These are phyloP conservation scores for Pelosia muscerda DNA, from an alignment of 2,888 invertebrate species.

Conservation along the genomic window DNA sequence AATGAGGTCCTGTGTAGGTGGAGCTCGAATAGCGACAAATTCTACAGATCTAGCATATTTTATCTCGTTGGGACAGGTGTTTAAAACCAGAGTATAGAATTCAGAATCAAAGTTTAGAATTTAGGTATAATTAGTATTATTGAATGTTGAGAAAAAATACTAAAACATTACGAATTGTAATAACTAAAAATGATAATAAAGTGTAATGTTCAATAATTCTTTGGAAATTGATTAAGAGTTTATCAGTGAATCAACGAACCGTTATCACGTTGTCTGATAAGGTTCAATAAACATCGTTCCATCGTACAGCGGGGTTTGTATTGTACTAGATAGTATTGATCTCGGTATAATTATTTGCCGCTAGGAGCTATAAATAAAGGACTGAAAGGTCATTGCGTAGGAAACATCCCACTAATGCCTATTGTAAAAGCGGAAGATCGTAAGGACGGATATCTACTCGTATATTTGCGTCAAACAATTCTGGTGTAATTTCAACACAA, in stretches of 20 bases:
- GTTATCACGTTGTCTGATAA: slow-evolving; percentile 42
- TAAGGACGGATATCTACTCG: too few species aligned
- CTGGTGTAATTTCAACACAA: too few species aligned
- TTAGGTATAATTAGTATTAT: background rate
- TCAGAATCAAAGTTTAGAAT: background rate
- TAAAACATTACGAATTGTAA: too few species aligned
- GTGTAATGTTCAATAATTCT: slow-evolving; percentile 28
- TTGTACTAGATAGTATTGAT: slow-evolving; percentile 6
- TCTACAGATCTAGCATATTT: too few species aligned
- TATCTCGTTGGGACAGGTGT: too few species aligned
- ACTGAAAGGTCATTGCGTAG: background rate
- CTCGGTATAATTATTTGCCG: background rate
- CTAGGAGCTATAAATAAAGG: background rate
- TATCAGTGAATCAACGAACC: slow-evolving; percentile 36
- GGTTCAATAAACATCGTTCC: slow-evolving; percentile 37
- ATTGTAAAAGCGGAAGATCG: background rate
- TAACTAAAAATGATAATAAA: background rate
- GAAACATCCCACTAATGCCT: background rate
- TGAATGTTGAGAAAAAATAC: background rate
- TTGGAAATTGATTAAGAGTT: slow-evolving; percentile 38
- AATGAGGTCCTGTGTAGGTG: too few species aligned
- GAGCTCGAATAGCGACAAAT: too few species aligned
- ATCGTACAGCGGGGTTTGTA: slow-evolving; percentile 34
- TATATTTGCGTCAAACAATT: too few species aligned
- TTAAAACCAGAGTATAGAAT: too few species aligned